A percentile compares a stretch with the other conserved stretches of the same genome.
Evolutionary conservation across 2,797 vertebrate species (phyloP).

Genomic region (Takifugu rubripes): DNA sequence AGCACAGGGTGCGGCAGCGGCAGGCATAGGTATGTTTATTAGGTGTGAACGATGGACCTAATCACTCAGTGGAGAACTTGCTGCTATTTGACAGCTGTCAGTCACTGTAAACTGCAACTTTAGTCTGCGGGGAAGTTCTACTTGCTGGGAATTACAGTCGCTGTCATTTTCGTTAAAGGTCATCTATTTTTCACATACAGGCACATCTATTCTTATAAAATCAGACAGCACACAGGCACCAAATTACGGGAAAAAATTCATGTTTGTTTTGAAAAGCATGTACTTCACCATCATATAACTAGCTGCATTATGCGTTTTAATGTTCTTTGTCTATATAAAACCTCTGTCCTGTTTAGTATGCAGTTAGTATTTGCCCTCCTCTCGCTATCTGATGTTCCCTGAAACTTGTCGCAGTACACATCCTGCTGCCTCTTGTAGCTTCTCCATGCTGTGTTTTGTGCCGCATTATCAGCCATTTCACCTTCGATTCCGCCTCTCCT

Average conservation of each 20-base stretch:
- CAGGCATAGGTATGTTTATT: too few relatives aligned
- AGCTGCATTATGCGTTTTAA: too few relatives aligned
- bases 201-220: not conserved
- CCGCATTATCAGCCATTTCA: constrained; percentile 18
- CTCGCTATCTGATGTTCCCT: not conserved
- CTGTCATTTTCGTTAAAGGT: too few relatives aligned
- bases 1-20: too few relatives aligned
- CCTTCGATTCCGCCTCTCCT: constrained; percentile 23
- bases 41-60: too few relatives aligned
- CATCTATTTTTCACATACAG: not conserved
- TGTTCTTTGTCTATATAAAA: not conserved
- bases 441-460: constrained; percentile 20
- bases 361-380: not conserved
- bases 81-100: not conserved
- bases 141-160: not conserved
- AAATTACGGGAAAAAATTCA: too few relatives aligned
- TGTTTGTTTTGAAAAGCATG: too few relatives aligned
- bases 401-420: constrained; percentile 9
- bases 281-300: too few relatives aligned
- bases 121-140: not conserved
- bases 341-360: not conserved
- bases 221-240: too few relatives aligned
- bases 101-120: not conserved
- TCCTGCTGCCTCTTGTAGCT: constrained; percentile 9
- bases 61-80: not conserved